phyloP scores from a whole-genome alignment of 2,888 invertebrate species.

The Malachius bipustulatus region DNA sequence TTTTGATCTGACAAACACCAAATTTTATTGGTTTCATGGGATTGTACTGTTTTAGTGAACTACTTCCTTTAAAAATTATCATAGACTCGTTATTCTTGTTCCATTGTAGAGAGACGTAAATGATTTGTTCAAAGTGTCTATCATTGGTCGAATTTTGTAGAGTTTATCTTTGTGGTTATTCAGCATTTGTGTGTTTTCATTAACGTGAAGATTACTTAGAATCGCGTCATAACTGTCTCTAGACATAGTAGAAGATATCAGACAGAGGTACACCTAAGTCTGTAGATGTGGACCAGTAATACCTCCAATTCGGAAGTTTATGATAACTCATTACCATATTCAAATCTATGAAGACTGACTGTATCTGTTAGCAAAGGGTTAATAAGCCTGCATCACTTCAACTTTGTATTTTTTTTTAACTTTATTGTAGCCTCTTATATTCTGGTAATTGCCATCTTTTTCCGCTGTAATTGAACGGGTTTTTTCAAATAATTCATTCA shows the following conservation, averaged over 20 bases:
- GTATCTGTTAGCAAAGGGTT: too few species aligned
- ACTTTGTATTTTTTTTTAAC: too few species aligned
- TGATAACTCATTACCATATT: too few species aligned
- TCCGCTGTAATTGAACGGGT: too few species aligned
- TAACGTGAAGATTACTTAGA: constrained; percentile 13
- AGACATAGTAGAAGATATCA: constrained; percentile 4
- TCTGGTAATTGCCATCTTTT: too few species aligned
- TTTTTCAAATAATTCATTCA: too few species aligned
- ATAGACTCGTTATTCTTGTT: constrained; percentile 16
- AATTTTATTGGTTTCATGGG: constrained; percentile 21
- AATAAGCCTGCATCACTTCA: too few species aligned
- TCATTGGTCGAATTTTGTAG: constrained; percentile 10
- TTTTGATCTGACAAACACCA: constrained; percentile 18
- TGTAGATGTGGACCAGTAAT: constrained; percentile 4
- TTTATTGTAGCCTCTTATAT: too few species aligned
- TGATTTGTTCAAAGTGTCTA: constrained; percentile 9
- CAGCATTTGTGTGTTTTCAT: constrained; percentile 12
- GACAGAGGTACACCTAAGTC: constrained; percentile 6
- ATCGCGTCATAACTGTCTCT: constrained; percentile 13
- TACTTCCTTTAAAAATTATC: constrained; percentile 19
- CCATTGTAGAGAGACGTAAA: constrained; percentile 10
- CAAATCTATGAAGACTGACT: too few species aligned
- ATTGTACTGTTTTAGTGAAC: constrained; percentile 18
- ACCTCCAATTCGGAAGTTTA: constrained; percentile 10
- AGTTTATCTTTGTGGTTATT: constrained; percentile 13